phyloP scores from a whole-genome alignment of 2,888 invertebrate genomes.

The Cosmia pyralina region DNA sequence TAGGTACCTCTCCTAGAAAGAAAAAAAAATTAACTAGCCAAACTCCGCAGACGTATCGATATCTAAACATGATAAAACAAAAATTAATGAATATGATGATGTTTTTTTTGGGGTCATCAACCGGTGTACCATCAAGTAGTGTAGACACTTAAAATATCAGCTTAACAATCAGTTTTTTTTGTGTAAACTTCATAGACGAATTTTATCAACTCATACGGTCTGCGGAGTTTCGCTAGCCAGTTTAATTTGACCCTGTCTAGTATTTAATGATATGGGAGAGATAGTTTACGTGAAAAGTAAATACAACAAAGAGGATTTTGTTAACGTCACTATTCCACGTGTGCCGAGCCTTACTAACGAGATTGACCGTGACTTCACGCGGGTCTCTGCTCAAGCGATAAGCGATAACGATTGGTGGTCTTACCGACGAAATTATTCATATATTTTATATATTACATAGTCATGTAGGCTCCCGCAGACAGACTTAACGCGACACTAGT shows the following conservation, averaged over 20 bases:
- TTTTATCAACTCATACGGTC: no score
- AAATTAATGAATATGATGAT: background rate
- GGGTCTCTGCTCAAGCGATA: conserved; percentile 50
- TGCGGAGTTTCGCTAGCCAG: no score
- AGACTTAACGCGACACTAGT: no score
- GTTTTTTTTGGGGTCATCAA: no score
- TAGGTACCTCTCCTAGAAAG: background rate
- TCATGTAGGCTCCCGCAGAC: no score
- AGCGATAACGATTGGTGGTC: background rate
- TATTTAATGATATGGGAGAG: background rate
- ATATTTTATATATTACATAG: background rate
- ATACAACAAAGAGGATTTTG: conserved; percentile 72
- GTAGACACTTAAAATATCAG: no score
- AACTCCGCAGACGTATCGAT: no score
- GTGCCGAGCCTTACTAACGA: conserved; percentile 72
- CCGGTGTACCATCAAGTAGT: no score
- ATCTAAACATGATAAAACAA: background rate
- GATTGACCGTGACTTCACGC: conserved; percentile 78
- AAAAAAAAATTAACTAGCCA: no score
- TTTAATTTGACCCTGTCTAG: no score
- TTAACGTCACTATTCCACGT: conserved; percentile 67
- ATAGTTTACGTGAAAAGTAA: conserved; percentile 36
- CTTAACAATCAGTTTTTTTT: no score
- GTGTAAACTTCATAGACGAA: no score
- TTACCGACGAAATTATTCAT: background rate